Base-by-base conservation (phyloP, 2,888 invertebrate genomes). In the Rotaria sp. region DNA sequence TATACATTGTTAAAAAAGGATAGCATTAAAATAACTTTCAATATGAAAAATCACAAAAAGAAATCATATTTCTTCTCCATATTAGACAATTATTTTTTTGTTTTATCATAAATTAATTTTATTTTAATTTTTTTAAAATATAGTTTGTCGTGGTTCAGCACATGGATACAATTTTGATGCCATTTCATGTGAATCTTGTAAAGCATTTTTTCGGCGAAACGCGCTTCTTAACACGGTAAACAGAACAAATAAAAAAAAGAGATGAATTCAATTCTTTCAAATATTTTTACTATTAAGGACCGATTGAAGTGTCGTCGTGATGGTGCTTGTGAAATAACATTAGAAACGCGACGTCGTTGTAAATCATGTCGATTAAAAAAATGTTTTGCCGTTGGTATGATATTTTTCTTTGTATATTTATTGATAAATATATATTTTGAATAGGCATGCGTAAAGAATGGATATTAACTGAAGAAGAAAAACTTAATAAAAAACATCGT, bases 331-430 rank as follows among this genome's bases (percentile, higher is more conserved):
- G 80, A 80, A 38, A 80, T 80, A 26, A 80, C 80, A 80, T 45
- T 80, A n/a, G 80, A 80, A 45, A 80, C 80, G 2, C 41, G 80
- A 45, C 41, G 80, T n/a, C 80, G 80, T 15, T 90, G 90, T 87
- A 90, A 90, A 86, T 90, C 90, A 8, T 90, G 90, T 88, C 88
- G 90, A 85, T 88, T 90, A 48, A 88, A 90, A 80, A 90, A 90
- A 87, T 90, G 90, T 87, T 89, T 90, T 87, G 89, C 90, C 88
- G 90, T 90, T 74, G 90, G 90, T 84, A 90, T 90, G 90, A 50
- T 50, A 1, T 50, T 50, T 15, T 50, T 10, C 3, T 18, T 3
- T 18, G 50, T 50, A 13, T 50, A 50, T 67, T n/a, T 15, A 30
- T 67, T 67, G 2, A 2, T 18, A 30, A 67, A 30, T 30, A 30